Percentiles rank a stretch among this genome's conserved stretches.
Evolutionary conservation across 2,797 vertebrate species (phyloP).

Genomic region (Rhinoraja longicauda): DNA sequence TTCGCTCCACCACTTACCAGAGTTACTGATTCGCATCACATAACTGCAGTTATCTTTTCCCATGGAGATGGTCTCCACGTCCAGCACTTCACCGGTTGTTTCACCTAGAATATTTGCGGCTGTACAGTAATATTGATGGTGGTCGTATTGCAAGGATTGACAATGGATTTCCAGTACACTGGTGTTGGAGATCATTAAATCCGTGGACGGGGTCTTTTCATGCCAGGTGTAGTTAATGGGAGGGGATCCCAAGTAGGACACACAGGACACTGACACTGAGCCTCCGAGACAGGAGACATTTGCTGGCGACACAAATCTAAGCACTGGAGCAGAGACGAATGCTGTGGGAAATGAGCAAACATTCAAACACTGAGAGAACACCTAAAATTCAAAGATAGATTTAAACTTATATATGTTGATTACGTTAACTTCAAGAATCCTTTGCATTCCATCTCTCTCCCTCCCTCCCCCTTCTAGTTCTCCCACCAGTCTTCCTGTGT

Average conservation of each 20-base stretch:
- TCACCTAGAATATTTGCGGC: not conserved
- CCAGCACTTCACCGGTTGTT: not conserved
- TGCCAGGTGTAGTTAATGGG: not conserved
- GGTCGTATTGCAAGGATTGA: not conserved
- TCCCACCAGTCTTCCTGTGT: too few relatives aligned
- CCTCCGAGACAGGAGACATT: not conserved
- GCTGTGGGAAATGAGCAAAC: not conserved
- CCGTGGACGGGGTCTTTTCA: not conserved
- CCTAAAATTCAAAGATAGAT: not conserved
- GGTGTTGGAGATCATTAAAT: not conserved
- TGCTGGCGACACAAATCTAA: not conserved
- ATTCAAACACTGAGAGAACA: not conserved
- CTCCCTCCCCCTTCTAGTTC: too few relatives aligned
- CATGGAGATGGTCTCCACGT: not conserved
- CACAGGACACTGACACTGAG: not conserved
- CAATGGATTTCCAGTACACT: not conserved
- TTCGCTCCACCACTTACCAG: not conserved
- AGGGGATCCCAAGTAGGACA: not conserved
- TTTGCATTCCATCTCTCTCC: too few relatives aligned
- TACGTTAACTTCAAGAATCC: too few relatives aligned
- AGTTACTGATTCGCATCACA: not conserved
- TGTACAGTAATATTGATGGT: slow-evolving; percentile 18
- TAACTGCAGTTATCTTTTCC: not conserved
- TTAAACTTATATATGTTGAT: too few relatives aligned
- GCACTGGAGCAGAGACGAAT: not conserved